These are phyloP conservation scores for Eubasilissa splendida DNA, from an alignment of 2,888 invertebrate species.

Conservation along the genomic window DNA sequence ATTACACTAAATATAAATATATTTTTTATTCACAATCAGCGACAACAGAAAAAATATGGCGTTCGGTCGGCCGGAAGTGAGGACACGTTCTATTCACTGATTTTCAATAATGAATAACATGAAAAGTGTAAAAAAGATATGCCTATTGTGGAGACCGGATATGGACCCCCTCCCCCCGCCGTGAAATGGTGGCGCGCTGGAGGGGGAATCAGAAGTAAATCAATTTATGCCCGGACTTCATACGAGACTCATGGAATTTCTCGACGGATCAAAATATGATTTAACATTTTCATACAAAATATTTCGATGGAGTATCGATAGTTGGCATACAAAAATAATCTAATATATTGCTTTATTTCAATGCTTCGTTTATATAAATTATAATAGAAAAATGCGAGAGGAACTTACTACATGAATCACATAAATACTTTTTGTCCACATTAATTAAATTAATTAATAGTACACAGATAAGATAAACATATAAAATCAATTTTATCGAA, in stretches of 20 bases:
- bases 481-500: no score
- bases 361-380: no score
- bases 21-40: constrained; percentile 20
- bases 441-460: no score
- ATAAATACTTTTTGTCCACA: no score
- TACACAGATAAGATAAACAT: no score
- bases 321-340: background rate
- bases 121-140: constrained; percentile 58
- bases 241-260: constrained; percentile 40
- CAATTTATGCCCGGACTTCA: constrained; percentile 35
- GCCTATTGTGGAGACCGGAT: constrained; percentile 56
- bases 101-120: constrained; percentile 58
- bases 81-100: constrained; percentile 59
- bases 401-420: no score
- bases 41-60: constrained; percentile 37
- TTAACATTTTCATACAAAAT: constrained; percentile 17
- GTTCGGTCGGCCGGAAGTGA: constrained; percentile 56
- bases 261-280: constrained; percentile 17
- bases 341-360: no score
- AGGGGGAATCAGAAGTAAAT: constrained; percentile 25
- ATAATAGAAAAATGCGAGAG: no score
- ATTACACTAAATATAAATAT: background rate
- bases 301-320: background rate
- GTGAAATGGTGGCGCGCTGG: background rate
- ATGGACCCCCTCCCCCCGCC: constrained; percentile 41